Base-by-base conservation (phyloP, 2,888 invertebrate genomes). In the Anoplius nigerrimus region DNA sequence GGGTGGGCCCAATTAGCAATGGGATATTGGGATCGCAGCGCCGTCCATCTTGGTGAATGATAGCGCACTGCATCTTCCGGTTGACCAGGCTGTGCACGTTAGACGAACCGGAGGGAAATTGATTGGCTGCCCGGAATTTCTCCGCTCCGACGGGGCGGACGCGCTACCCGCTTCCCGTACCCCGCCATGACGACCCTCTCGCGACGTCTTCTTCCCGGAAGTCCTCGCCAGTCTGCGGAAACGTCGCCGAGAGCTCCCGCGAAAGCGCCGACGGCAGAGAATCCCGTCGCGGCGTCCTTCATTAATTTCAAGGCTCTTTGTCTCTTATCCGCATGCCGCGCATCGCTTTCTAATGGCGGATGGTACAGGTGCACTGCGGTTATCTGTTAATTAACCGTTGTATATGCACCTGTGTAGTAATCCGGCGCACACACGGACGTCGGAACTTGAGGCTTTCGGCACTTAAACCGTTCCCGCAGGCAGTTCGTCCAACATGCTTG, bases 361-460 rank as follows among this genome's bases (percentile, higher is more conserved):
- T 46, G 53, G 60, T 54, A 21, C 69, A 69, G 66, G 66, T 72
- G 69, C 63, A 62, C 43, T 34, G 22, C 52, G 66, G 62, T 43
- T 66, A 58, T 51, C 61, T 48, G 66, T 59, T 69, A 69, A 69
- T 72, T 69, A 72, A 69, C 43, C 69, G 46, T 61, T 52, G 54
- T 64, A 56, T 56, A 66, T 52, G 58, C 57, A 63, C 20, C 52
- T 18, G 34, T 20, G 57, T 63, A 43, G 18, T 60, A 20, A 43
- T n/a, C 13, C 43, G 0, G 51, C n/a, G 13, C 2, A 22, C 27
- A 20, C 18, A 48, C 48, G 15, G 48, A 48, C 48, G 48, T 15
- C 48, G 18, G 48, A 34, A 34, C 34, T 34, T 34, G 34, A 34
- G 34, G 34, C 34, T 46, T 45, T 56, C 27, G 45, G 22, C 52